Base-by-base conservation (phyloP, 2,113 vertebrate genomes). In the Cephalopterus ornatus region DNA sequence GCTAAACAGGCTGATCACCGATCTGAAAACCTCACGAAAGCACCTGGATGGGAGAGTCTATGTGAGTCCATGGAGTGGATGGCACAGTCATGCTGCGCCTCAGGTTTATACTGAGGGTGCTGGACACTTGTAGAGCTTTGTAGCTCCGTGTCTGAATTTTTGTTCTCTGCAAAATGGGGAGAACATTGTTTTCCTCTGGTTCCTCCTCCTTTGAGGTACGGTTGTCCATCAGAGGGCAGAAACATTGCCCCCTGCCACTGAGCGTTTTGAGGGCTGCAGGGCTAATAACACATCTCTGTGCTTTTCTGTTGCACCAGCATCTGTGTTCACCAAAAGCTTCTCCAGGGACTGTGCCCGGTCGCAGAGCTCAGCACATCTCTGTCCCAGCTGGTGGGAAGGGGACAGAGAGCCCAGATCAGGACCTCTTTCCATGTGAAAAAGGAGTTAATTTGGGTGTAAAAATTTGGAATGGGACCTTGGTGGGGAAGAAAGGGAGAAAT, bases 351-450 rank as follows among this genome's bases (percentile, higher is more conserved):
- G 2, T 68, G 52, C 28, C 42, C 33, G 41, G n/a, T 7, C 35
- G 32, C 0, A 0, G 56, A 75, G 9, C n/a, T 79, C 32, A 62
- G 32, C 14, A 10, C 5, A 41, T 22, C 26, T 32, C n/a, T 42
- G 22, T 58, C 71, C 30, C 53, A 39, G 21, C 11, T 58, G 37
- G 14, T 53, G 47, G 20, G 27, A 39, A 72, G 13, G 19, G 18
- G 37, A 30, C 17, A 66, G n/a, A 77, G 13, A 22, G 7, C 33
- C 11, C 11, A 24, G 13, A 50, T 42, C 26, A 73, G 35, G 35
- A 63, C 13, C 6, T 32, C n/a, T 81, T 59, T 26, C 7, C 6
- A 3, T 26, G 9, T 62, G 22, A 66, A 35, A 78, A n/a, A 41
- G 14, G 23, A 59, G 30, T 65, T 76, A 30, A 63, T 76, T 52